Base-by-base conservation (phyloP, 2,113 vertebrate genomes). In the Cavia porcellus region DNA sequence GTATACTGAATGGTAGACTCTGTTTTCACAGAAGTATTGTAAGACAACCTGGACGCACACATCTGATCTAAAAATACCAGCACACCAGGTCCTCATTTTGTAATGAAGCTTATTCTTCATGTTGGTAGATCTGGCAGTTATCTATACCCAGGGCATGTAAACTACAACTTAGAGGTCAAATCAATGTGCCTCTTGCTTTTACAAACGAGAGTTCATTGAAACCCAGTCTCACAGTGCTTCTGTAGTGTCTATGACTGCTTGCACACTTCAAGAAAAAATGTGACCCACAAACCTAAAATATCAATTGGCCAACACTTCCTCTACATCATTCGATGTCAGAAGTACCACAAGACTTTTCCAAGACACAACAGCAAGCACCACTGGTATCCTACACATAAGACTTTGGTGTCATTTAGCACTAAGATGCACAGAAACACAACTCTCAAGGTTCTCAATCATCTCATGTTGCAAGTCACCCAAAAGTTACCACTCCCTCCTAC, bases 201-300 rank as follows among this genome's bases (percentile, higher is more conserved):
- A 72, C 24, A 2, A 50, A 42, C 62, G 74, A 57, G 22, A 75
- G 20, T 86, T 70, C 30, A 70, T 0, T 64, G 72, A 14, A 87
- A 80, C 72, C 59, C 10, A 64, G 66, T 52, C 52, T 74, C 28
- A 52, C 35, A 72, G 77, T 55, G 5, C 82, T 95, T 97, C 83
- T 17, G 20, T 68, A 75, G 0, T 84, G 25, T 86, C 74, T 94
- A 55, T 4, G 17, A 52, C 62, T 81, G 66, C 20, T 42, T 97
- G 85, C 85, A 85, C 47, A 82, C 61, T 55, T n/a, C 74, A 84
- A 68, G 20, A 77, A 57, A 95, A 42, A 86, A 86, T 15, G 32
- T 61, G 77, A 66, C 50, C 42, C 81, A 94, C 61, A 90, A 83
- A 93, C 42, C 35, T 93, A 55, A 97, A 94, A 77, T 64, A 86